phyloP scores from a whole-genome alignment of 2,888 invertebrate genomes.

The Apantesis nais region DNA sequence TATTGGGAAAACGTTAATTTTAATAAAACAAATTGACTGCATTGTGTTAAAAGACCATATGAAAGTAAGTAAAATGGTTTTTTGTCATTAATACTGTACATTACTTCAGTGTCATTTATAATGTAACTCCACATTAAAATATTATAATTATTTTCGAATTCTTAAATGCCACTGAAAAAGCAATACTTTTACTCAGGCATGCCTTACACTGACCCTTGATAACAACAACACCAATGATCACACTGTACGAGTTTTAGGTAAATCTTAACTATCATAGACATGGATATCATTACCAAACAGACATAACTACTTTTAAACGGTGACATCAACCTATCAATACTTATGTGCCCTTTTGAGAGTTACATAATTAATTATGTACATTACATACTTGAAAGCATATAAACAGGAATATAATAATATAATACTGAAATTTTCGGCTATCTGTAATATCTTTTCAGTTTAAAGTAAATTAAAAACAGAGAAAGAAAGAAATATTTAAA shows the following conservation, averaged over 20 bases:
- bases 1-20: conserved; percentile 53
- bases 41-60: conserved; percentile 37
- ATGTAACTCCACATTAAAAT: not conserved
- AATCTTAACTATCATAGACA: not conserved
- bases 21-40: conserved; percentile 51
- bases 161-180: not conserved
- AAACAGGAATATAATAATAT: no score
- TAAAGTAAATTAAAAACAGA: no score
- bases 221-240: not conserved
- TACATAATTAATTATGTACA: no score
- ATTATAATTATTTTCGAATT: not conserved
- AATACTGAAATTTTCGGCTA: no score
- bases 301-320: not conserved
- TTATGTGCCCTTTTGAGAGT: no score
- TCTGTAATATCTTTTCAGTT: no score
- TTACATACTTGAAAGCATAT: no score
- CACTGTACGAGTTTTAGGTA: not conserved
- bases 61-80: conserved; percentile 34
- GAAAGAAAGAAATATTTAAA: no score
- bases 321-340: not conserved
- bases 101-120: conserved; percentile 17
- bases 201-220: not conserved
- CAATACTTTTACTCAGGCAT: not conserved
- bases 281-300: not conserved
- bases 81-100: conserved; percentile 24